Evolutionary conservation across 2,113 vertebrate genomes (phyloP).

Genomic region (Syngnathus floridae): DNA sequence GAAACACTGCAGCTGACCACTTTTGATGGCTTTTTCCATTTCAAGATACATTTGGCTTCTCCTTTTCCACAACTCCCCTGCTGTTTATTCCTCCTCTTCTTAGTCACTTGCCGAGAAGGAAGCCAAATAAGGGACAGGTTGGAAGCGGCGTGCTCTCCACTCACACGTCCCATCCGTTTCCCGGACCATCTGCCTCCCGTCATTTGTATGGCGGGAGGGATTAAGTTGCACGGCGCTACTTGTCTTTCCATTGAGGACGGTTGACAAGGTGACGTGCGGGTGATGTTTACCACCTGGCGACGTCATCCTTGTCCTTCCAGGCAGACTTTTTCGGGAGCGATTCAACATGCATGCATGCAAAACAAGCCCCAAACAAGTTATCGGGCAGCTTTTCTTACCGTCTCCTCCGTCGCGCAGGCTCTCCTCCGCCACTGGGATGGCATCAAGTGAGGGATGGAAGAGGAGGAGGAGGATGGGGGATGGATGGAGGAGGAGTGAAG

Average conservation of each 20-base stretch:
- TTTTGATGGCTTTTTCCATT: conserved; percentile 46
- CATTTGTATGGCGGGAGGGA: conserved; percentile 59
- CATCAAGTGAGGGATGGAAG: conserved; percentile 61
- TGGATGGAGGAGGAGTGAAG: conserved; percentile 47
- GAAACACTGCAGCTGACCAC: conserved; percentile 44
- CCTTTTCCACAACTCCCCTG: conserved; percentile 9
- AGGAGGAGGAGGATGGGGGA: conserved; percentile 43
- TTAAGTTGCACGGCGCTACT: conserved; percentile 17
- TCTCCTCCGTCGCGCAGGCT: conserved; percentile 38
- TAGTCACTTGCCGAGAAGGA: conserved; percentile 25
- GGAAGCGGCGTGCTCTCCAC: conserved; percentile 39
- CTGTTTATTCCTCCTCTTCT: conserved; percentile 18
- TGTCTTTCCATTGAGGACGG: conserved; percentile 11
- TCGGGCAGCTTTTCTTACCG: conserved; percentile 56
- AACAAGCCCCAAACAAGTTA: conserved; percentile 13
- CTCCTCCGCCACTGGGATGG: conserved; percentile 47
- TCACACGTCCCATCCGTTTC: conserved; percentile 39
- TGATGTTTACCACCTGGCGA: conserved; percentile 17
- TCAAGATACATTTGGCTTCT: conserved; percentile 18
- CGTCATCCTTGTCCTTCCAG: background rate
- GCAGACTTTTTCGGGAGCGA: background rate
- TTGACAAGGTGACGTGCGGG: conserved; percentile 22
- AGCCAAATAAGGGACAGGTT: conserved; percentile 46
- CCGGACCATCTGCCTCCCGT: conserved; percentile 67
- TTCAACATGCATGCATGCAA: conserved; percentile 1